Conservation (phyloP, 2,113 vertebrate species). For the Clupea harengus region DNA sequence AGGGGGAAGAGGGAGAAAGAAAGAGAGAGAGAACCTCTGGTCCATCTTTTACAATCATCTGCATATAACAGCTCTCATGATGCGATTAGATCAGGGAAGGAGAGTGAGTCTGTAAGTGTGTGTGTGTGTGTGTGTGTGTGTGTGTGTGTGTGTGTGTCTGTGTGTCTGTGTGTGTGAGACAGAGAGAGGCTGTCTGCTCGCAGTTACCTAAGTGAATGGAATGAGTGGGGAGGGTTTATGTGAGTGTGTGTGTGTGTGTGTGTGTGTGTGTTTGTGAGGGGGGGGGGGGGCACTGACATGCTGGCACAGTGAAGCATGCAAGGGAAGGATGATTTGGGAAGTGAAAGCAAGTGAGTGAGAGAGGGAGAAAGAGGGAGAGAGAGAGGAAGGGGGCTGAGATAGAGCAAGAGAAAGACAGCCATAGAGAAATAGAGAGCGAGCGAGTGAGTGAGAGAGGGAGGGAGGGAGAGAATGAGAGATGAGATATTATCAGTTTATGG, state of each 20-base stretch:
- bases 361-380: too few relatives aligned
- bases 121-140: too few relatives aligned
- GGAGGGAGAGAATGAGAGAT: too few relatives aligned
- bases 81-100: constrained; percentile 32
- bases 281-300: neutral
- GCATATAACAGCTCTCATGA: constrained; percentile 35
- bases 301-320: constrained; percentile 13
- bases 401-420: too few relatives aligned
- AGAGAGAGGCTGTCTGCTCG: neutral
- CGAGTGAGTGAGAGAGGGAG: too few relatives aligned
- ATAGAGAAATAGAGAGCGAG: too few relatives aligned
- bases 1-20: constrained; percentile 15
- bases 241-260: too few relatives aligned
- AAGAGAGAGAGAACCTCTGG: neutral
- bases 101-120: neutral
- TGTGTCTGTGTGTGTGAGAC: too few relatives aligned
- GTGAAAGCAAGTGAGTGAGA: too few relatives aligned
- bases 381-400: too few relatives aligned
- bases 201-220: neutral
- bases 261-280: neutral
- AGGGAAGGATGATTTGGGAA: neutral
- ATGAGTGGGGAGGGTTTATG: neutral
- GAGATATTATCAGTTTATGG: constrained; percentile 42
- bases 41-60: constrained; percentile 34
- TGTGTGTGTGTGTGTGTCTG: too few relatives aligned